Conservation (phyloP, 2,888 invertebrate genomes). For the Ligdia adustata region DNA sequence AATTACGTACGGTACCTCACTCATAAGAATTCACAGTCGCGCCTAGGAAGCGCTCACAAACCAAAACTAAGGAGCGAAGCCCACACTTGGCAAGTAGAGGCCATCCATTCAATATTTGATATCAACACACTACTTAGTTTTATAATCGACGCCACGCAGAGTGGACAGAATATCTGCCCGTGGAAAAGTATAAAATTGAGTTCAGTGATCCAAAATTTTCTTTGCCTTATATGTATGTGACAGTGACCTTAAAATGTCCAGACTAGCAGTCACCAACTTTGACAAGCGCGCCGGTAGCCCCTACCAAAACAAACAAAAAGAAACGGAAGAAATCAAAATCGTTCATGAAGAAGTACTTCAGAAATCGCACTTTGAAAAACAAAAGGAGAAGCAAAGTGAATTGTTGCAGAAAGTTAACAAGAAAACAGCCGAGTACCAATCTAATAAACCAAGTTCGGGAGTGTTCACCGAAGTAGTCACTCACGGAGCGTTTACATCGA, state of each 20-base stretch:
- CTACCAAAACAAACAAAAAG: conserved; percentile 47
- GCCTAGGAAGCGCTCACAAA: conserved; percentile 72
- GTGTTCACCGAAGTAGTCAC: conserved; percentile 76
- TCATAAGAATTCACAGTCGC: conserved; percentile 77
- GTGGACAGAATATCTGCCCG: conserved; percentile 53
- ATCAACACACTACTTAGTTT: conserved; percentile 64
- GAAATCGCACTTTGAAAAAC: conserved; percentile 63
- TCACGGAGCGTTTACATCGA: conserved; percentile 72
- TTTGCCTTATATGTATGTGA: conserved; percentile 47
- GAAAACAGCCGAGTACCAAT: conserved; percentile 72
- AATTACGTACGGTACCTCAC: conserved; percentile 18
- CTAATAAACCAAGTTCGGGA: conserved; percentile 70
- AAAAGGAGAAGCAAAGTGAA: conserved; percentile 72
- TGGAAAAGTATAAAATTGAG: conserved; percentile 48
- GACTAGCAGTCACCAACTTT: conserved; percentile 68
- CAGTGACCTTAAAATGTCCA: conserved; percentile 61
- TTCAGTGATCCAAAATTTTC: conserved; percentile 57
- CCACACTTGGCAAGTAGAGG: conserved; percentile 72
- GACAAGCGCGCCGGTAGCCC: conserved; percentile 56
- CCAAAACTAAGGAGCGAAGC: conserved; percentile 81
- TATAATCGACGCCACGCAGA: conserved; percentile 59
- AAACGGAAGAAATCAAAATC: conserved; percentile 42
- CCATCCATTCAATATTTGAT: conserved; percentile 60
- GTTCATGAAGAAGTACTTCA: conserved; percentile 65
- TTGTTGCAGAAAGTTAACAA: conserved; percentile 69